Percentiles rank a stretch among this genome's conserved stretches.
These are phyloP conservation scores for Dysmachus trigonus DNA, from an alignment of 2,888 invertebrate genomes.

Conservation along the genomic window DNA sequence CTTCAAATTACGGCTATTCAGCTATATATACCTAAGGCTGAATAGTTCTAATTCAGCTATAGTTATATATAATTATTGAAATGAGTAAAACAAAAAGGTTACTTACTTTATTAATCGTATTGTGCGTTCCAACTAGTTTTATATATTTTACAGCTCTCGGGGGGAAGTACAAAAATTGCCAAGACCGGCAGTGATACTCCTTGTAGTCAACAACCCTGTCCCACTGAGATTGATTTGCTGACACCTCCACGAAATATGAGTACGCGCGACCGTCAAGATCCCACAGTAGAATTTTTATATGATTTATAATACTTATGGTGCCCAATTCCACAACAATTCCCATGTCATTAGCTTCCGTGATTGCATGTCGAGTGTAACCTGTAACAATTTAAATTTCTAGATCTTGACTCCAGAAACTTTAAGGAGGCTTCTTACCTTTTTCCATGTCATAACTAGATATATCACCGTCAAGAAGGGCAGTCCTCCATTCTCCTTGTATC, in stretches of 20 bases:
- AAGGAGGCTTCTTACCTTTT: constrained; percentile 71
- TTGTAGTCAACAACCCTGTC: constrained; percentile 92
- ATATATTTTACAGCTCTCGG: constrained; percentile 87
- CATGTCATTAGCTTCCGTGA: constrained; percentile 78
- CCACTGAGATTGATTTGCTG: constrained; percentile 96
- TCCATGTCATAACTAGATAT: constrained; percentile 89
- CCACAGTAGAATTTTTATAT: constrained; percentile 92
- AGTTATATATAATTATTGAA: background rate
- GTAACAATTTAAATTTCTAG: background rate
- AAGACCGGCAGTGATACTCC: constrained; percentile 91
- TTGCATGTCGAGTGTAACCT: constrained; percentile 87
- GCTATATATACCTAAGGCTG: no score
- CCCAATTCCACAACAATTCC: constrained; percentile 88
- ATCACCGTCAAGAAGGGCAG: constrained; percentile 90
- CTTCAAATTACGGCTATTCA: no score
- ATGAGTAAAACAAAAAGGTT: background rate
- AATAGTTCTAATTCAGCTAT: background rate
- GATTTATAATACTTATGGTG: constrained; percentile 90
- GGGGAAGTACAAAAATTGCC: constrained; percentile 94
- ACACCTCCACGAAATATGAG: constrained; percentile 74
- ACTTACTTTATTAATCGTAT: constrained; percentile 88
- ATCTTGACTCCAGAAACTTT: background rate
- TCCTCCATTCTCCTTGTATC: constrained; percentile 87
- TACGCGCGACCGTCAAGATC: constrained; percentile 85
- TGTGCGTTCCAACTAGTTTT: constrained; percentile 87